Evolutionary conservation across 2,113 vertebrate species (phyloP), one percentile per base, ranked within the genome.

Genomic region (Pedionomus torquatus): DNA sequence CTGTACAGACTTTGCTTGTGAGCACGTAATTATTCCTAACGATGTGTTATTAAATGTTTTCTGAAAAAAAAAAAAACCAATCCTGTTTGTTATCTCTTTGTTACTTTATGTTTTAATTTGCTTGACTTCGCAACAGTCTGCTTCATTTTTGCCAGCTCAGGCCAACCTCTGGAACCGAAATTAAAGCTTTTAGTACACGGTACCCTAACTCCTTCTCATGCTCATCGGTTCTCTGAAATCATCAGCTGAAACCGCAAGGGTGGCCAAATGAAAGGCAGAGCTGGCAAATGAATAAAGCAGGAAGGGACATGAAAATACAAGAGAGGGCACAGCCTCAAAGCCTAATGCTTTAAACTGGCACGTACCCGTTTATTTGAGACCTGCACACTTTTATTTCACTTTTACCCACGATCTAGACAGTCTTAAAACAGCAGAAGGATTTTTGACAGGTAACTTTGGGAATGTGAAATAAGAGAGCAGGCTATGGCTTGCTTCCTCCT

Each of bases 21-120:
- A 93, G 28, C 77, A 5, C 71, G 89, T 52, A 78, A 54, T 68
- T 68, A 13, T 66, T 89, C 30, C 20, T 71, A 75, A 51, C 7
- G 78, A 55, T 21, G 14, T 25, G 35, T 69, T 49, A 96, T n/a
- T 97, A 96, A 97, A 97, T 25, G 13, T 84, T 87, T 91, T 78
- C 35, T 44, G n/a, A 18, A 49, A 79, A 86, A 88, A 18, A 49
- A 79, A 86, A 88, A 76, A 24, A 2, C 1, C 7, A 71, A 31
- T 2, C 1, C 9, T 16, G 6, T 46, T 60, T 17, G 20, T 39
- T 69, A 35, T 46, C 25, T 64, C 5, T 23, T 76, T 58, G 16
- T 10, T 83, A 10, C 44, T 92, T 88, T 21, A n/a, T 11, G 18
- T 75, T 64, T 93, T 84, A 3, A n/a, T 41, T 87, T 54, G 17